Percentiles rank a stretch among this genome's conserved stretches.
Conservation (phyloP, 2,113 vertebrate species). For the Leptobrachium ailaonicum region DNA sequence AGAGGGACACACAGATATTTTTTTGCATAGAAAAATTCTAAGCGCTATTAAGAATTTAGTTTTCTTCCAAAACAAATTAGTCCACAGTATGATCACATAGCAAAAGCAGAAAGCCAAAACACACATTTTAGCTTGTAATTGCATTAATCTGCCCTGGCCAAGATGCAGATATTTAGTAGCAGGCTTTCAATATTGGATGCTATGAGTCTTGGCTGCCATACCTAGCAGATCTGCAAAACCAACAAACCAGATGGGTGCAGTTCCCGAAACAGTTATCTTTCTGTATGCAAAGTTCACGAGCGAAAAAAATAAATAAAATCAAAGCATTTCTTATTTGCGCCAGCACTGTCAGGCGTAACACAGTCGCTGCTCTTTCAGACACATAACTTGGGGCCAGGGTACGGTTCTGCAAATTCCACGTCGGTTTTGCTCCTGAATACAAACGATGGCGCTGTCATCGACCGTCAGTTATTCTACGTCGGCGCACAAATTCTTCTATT, state of each 20-base stretch:
- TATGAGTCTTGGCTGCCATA: constrained; percentile 33
- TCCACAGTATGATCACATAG: constrained; percentile 34
- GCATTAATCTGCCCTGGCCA: constrained; percentile 44
- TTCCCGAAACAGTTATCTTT: constrained; percentile 34
- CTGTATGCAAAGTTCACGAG: constrained; percentile 19
- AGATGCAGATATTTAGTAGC: constrained; percentile 33
- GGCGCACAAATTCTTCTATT: not conserved
- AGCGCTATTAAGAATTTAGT: constrained; percentile 5
- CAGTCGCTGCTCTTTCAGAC: not conserved
- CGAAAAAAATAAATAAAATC: not conserved
- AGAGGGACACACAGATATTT: constrained; percentile 24
- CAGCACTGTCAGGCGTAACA: constrained; percentile 7
- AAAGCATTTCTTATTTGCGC: not conserved
- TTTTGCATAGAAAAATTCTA: constrained; percentile 25
- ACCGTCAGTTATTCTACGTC: not conserved
- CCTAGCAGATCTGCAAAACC: constrained; percentile 8
- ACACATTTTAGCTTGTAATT: constrained; percentile 48
- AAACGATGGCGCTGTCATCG: not conserved
- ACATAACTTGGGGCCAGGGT: not conserved
- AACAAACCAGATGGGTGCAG: constrained; percentile 44
- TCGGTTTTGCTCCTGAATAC: not conserved
- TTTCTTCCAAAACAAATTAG: constrained; percentile 37
- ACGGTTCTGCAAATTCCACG: constrained; percentile 16
- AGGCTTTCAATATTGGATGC: constrained; percentile 35
- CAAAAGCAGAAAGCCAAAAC: constrained; percentile 35